Evolutionary conservation across 2,888 invertebrate species (phyloP).

Genomic region (Ophion ellenae): DNA sequence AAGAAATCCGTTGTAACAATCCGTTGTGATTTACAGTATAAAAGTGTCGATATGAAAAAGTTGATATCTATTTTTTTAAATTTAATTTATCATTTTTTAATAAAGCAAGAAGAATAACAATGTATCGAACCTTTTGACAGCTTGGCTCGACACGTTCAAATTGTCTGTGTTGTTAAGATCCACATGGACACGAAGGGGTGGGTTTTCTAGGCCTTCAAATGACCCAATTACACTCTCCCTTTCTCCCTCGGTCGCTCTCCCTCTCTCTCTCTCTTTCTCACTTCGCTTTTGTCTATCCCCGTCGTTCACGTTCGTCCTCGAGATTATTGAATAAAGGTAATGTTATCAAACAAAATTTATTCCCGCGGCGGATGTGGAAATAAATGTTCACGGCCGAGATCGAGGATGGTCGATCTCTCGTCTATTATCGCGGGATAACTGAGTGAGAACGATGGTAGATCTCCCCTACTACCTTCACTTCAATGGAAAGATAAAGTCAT

Average conservation of each 20-base stretch:
- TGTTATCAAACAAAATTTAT: conserved; percentile 17
- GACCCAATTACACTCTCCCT: conserved; percentile 23
- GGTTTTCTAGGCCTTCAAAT: conserved; percentile 37
- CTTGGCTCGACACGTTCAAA: conserved; percentile 49
- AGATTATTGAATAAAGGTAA: conserved; percentile 39
- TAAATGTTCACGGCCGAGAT: conserved; percentile 64
- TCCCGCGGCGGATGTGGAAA: conserved; percentile 37
- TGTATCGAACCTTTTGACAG: conserved; percentile 52
- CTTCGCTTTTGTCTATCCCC: background rate
- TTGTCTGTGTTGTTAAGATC: conserved; percentile 41
- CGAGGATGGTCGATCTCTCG: conserved; percentile 74
- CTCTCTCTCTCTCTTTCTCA: background rate
- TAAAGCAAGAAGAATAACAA: background rate
- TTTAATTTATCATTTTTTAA: background rate
- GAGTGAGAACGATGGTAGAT: conserved; percentile 72
- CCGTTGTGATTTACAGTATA: background rate
- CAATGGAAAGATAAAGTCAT: conserved; percentile 77
- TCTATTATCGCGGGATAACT: conserved; percentile 82
- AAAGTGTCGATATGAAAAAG: too few relatives aligned
- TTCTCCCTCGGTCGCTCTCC: background rate
- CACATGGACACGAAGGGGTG: conserved; percentile 47
- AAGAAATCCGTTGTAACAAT: background rate
- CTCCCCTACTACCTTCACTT: conserved; percentile 77
- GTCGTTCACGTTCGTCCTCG: conserved; percentile 11
- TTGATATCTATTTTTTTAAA: too few relatives aligned